These are phyloP conservation scores for Platypus cylindrus DNA, from an alignment of 2,888 invertebrate species.

Conservation along the genomic window DNA sequence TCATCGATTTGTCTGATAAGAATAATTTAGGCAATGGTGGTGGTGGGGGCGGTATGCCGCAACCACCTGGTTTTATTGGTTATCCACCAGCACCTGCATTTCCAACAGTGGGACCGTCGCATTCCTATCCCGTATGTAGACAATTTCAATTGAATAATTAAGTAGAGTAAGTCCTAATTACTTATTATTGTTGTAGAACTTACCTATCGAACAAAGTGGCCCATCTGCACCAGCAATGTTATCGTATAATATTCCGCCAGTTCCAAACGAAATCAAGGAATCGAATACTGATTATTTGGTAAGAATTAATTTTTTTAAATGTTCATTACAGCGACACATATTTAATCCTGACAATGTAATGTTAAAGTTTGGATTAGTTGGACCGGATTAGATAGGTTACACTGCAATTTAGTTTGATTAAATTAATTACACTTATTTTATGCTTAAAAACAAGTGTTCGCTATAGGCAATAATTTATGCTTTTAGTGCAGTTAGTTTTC, in stretches of 20 bases:
- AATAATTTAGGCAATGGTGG: slow-evolving; percentile 45
- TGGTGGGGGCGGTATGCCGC: slow-evolving; percentile 44
- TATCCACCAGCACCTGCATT: slow-evolving; percentile 60
- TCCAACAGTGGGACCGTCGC: slow-evolving; percentile 46
- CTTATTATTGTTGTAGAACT: slow-evolving; percentile 13
- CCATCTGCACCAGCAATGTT: slow-evolving; percentile 32
- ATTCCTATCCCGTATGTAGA: slow-evolving; percentile 49
- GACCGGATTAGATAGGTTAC: no score
- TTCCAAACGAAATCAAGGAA: slow-evolving; percentile 44
- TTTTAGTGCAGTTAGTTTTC: slow-evolving; percentile 7
- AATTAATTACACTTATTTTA: no score
- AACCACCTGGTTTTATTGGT: slow-evolving; percentile 70
- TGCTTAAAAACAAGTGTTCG: no score
- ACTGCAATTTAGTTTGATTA: no score
- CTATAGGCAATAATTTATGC: no score
- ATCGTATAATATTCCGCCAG: slow-evolving; percentile 58
- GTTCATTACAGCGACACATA: no score
- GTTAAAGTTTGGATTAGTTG: no score
- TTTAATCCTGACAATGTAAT: no score
- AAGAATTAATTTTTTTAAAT: slow-evolving; percentile 18
- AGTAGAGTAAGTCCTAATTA: slow-evolving; percentile 1
- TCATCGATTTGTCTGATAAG: slow-evolving; percentile 49
- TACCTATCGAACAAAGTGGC: slow-evolving; percentile 17
- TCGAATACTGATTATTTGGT: slow-evolving; percentile 49
- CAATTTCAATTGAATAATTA: slow-evolving; percentile 2